Conservation (phyloP, 2,797 vertebrate genomes). For the Platyrinchus mystaceus region DNA sequence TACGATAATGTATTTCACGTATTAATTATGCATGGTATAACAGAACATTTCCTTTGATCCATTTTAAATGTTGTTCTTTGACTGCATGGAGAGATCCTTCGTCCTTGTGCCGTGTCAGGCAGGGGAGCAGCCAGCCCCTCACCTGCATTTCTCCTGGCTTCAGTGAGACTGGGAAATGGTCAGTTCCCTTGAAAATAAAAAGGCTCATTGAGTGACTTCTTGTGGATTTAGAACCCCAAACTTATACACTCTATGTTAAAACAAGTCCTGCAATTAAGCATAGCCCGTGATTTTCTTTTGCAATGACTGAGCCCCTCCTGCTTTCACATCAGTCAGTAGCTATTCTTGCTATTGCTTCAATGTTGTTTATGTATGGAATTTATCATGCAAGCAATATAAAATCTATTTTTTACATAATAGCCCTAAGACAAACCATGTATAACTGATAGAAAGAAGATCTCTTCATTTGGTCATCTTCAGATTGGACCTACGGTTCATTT, state of each 20-base stretch:
- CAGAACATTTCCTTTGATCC: constrained; percentile 23
- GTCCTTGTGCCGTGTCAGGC: rapidly evolving
- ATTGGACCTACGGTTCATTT: neutral
- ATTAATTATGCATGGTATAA: constrained; percentile 25
- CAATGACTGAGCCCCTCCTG: neutral
- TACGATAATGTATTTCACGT: neutral
- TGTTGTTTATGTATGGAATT: neutral
- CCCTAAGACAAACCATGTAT: neutral
- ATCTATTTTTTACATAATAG: neutral
- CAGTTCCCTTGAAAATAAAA: neutral
- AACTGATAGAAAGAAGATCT: neutral
- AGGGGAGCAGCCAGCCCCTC: neutral
- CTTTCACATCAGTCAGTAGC: neutral
- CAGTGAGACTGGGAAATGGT: neutral
- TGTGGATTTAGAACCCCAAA: neutral
- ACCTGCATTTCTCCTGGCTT: neutral
- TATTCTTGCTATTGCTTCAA: neutral
- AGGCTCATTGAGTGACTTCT: neutral
- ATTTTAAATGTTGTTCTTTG: constrained; percentile 18
- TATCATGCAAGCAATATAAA: neutral
- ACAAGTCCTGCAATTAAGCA: neutral
- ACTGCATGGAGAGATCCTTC: neutral
- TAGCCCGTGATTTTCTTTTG: neutral
- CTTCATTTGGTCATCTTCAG: neutral
- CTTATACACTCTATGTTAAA: neutral